Evolutionary conservation across 2,888 invertebrate genomes (phyloP), one percentile per base, ranked within the genome.

Genomic region (Crioceris asparagi): DNA sequence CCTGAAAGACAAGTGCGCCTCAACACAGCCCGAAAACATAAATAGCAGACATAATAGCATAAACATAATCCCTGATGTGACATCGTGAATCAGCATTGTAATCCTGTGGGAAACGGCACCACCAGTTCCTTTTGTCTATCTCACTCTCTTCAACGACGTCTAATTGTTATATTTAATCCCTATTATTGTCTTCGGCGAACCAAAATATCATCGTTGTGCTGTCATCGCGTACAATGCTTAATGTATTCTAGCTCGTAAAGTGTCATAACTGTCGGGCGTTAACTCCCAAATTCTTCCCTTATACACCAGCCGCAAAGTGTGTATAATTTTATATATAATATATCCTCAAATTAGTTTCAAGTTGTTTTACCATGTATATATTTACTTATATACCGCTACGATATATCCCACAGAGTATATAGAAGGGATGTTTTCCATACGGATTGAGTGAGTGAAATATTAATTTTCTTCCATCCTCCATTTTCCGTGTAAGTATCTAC

Each of bases 161-260:
- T 63, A 63, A 62, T 62, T 62, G 61, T 56, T 58, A 56, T 55
- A 60, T 61, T 60, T 63, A 62, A 63, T 62, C 62, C 62, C 57
- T 54, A 59, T 63, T 62, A 62, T 63, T 62, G 62, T 63, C 60
- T 60, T 55, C 51, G 50, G 54, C 45, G 52, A 54, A 54, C 53
- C 56, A 56, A 60, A 59, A 56, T 56, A 59, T 55, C 60, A 56
- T 56, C 57, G 52, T 41, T n/a, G n/a, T 51, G 51, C 55, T 57
- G 60, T 61, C 60, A 58, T 53, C 54, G 48, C 55, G 48, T 51
- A 58, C 59, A 59, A 59, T 59, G 54, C 52, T 35, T 49, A 55
- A 54, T 52, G 50, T 52, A 55, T 55, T 51, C 51, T 48, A 44
- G 42, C 48, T 48, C 55, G 48, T 56, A 56, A 56, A 57, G 46